A percentile compares a stretch with the other conserved stretches of the same genome.
These are phyloP conservation scores for Garra rufa DNA, from an alignment of 2,113 vertebrate species.

Conservation along the genomic window DNA sequence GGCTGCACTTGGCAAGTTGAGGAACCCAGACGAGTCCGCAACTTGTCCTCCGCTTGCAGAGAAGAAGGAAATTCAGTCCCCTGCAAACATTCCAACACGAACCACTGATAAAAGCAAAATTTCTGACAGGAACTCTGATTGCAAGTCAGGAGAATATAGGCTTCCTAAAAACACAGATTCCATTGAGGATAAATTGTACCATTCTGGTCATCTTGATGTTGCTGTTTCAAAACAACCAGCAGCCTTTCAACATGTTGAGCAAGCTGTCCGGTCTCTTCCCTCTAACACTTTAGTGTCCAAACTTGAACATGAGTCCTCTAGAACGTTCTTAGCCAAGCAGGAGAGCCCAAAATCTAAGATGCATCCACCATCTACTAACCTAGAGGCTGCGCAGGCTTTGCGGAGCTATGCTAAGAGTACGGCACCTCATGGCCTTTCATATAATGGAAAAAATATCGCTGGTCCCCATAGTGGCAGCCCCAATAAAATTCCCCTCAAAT, in stretches of 20 bases:
- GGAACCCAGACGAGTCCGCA: slow-evolving; percentile 76
- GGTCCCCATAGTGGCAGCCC: slow-evolving; percentile 83
- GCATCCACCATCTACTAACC: slow-evolving; percentile 72
- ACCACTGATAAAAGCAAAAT: slow-evolving; percentile 67
- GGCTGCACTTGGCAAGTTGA: slow-evolving; percentile 82
- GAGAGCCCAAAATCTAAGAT: slow-evolving; percentile 82
- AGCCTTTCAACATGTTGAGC: slow-evolving; percentile 67
- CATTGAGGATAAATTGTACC: slow-evolving; percentile 68
- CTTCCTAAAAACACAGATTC: slow-evolving; percentile 72
- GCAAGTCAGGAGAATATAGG: slow-evolving; percentile 70
- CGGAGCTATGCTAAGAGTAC: slow-evolving; percentile 82
- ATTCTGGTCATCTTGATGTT: slow-evolving; percentile 58
- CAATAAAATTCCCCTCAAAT: slow-evolving; percentile 87
- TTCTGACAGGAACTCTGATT: slow-evolving; percentile 64
- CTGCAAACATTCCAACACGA: slow-evolving; percentile 40
- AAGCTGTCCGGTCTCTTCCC: slow-evolving; percentile 72
- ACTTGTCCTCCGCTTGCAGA: slow-evolving; percentile 59
- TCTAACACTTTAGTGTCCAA: slow-evolving; percentile 73
- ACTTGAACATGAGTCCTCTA: slow-evolving; percentile 70
- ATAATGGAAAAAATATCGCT: slow-evolving; percentile 70
- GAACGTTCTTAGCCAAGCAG: slow-evolving; percentile 76
- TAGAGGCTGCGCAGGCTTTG: slow-evolving; percentile 72
- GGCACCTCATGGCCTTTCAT: slow-evolving; percentile 74
- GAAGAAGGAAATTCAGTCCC: slow-evolving; percentile 37
- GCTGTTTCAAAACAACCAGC: slow-evolving; percentile 80